phyloP scores from a whole-genome alignment of 2,113 vertebrate genomes.

The Ophthalmolycus amberensis region DNA sequence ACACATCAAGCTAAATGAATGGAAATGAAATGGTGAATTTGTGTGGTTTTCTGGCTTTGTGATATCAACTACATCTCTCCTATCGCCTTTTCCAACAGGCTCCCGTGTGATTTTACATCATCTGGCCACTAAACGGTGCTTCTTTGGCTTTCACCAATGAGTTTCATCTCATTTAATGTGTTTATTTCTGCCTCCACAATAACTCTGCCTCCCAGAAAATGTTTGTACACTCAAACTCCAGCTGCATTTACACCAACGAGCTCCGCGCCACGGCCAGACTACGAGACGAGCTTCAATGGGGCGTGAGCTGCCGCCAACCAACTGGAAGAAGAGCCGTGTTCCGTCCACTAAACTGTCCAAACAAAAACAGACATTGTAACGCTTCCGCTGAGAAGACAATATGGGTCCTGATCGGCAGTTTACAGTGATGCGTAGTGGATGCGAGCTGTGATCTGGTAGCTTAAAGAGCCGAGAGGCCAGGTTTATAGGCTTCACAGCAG shows the following conservation, averaged over 20 bases:
- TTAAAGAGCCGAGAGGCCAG: slow-evolving; percentile 39
- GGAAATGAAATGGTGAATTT: background rate
- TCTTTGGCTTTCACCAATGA: slow-evolving; percentile 32
- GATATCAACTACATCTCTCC: background rate
- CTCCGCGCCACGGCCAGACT: background rate
- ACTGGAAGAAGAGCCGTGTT: slow-evolving; percentile 41
- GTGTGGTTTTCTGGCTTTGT: background rate
- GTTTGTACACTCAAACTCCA: slow-evolving; percentile 48
- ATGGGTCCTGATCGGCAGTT: slow-evolving; percentile 33
- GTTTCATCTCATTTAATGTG: slow-evolving; percentile 40
- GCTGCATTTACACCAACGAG: slow-evolving; percentile 56
- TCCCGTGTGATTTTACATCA: background rate
- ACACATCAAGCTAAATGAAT: slow-evolving; percentile 8
- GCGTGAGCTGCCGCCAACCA: slow-evolving; percentile 49
- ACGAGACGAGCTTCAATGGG: slow-evolving; percentile 25
- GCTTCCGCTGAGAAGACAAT: slow-evolving; percentile 37
- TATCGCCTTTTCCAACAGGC: background rate
- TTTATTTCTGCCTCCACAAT: slow-evolving; percentile 57
- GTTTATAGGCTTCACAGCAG: slow-evolving; percentile 48
- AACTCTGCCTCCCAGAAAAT: slow-evolving; percentile 56
- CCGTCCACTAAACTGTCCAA: slow-evolving; percentile 42
- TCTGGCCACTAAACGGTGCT: background rate
- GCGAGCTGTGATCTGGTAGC: slow-evolving; percentile 46
- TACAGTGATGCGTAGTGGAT: slow-evolving; percentile 32
- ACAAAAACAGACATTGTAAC: slow-evolving; percentile 20